Percentiles rank a stretch among this genome's conserved stretches.
These are phyloP conservation scores for Corbicula japonica DNA, from an alignment of 2,888 invertebrate genomes.

Conservation along the genomic window DNA sequence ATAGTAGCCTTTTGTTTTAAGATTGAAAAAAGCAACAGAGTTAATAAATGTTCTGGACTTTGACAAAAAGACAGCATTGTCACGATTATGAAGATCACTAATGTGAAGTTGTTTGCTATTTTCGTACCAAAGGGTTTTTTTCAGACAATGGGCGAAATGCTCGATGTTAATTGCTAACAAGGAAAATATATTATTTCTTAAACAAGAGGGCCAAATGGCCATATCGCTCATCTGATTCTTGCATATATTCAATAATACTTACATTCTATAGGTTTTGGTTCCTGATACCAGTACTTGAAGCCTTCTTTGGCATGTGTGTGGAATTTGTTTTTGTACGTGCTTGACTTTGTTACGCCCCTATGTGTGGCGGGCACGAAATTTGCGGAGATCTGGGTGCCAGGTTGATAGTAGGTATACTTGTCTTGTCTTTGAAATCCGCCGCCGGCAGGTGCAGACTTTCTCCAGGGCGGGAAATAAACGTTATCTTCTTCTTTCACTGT, in stretches of 20 bases:
- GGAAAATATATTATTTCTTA: too few relatives aligned
- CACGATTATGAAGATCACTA: too few relatives aligned
- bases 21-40: too few relatives aligned
- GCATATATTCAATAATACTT: slow-evolving; percentile 69
- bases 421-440: neutral
- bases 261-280: slow-evolving; percentile 80
- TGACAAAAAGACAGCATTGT: too few relatives aligned
- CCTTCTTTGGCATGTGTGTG: slow-evolving; percentile 74
- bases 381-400: neutral
- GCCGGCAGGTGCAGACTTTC: neutral
- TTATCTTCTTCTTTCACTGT: slow-evolving; percentile 78
- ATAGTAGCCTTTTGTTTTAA: too few relatives aligned
- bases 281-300: slow-evolving; percentile 79
- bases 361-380: slow-evolving; percentile 15
- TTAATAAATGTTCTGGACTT: too few relatives aligned
- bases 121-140: too few relatives aligned
- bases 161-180: too few relatives aligned
- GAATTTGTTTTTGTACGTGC: slow-evolving; percentile 58
- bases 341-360: slow-evolving; percentile 8
- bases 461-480: slow-evolving; percentile 72
- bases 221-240: too few relatives aligned
- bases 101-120: too few relatives aligned
- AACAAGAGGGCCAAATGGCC: too few relatives aligned
- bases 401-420: neutral
- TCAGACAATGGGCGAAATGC: too few relatives aligned